Base-by-base conservation (phyloP, 2,113 vertebrate species). In the Rhinichthys klamathensis region DNA sequence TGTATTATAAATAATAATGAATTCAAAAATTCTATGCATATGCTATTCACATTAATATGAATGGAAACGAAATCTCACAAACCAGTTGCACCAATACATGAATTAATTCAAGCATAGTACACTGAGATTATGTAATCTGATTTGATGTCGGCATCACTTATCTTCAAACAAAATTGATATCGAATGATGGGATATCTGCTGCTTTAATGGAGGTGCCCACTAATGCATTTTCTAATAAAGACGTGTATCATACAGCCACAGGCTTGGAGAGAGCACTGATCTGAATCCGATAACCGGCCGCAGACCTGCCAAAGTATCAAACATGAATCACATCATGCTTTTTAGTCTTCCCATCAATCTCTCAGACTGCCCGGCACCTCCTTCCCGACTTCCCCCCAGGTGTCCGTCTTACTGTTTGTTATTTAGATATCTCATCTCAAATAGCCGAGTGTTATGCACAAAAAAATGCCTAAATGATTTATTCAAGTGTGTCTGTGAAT, bases 201-300 rank as follows among this genome's bases (percentile, higher is more conserved):
- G 60, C 84, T 73, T 70, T 84, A 76, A 49, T 82, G 61, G 56
- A 35, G 85, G 85, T 86, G 54, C 87, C 69, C 23, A 84, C 87
- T 90, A 85, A 63, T 58, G 18, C 77, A 85, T 75, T 35, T 87
- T 23, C 54, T 67, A 81, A 27, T 75, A 67, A 87, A 65, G 49
- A 81, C 46, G 21, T 86, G 58, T 46, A 58, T 56, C 25, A 32
- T 67, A 75, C 67, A 60, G 81, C 79, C 85, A 69, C 86, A 78
- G 87, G 84, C 84, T 82, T 85, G 73, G 72, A 89, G 84, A 65
- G 84, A 61, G 56, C n/a, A 80, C 88, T 89, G 89, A 91, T 91
- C 89, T 91, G 90, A 93, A 93, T 93, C 76, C 58, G 90, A 91
- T 93, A 73, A 85, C 75, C 21, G 51, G 86, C 87, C 89, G 86